A percentile compares a stretch with the other conserved stretches of the same genome.
These are phyloP conservation scores for Pollachius pollachius DNA, from an alignment of 2,113 vertebrate species.

Conservation along the genomic window DNA sequence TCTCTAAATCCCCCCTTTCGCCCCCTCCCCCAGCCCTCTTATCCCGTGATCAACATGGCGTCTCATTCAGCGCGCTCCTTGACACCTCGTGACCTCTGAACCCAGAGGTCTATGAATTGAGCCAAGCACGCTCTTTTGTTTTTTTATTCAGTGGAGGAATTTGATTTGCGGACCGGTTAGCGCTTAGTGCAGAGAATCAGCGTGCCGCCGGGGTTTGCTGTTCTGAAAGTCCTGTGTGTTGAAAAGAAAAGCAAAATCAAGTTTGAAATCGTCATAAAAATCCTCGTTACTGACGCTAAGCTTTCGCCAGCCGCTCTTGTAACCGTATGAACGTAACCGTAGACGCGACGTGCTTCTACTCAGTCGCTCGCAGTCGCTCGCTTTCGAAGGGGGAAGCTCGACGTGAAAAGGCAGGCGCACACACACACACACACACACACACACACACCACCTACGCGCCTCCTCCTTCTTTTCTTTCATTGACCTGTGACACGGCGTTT, in stretches of 20 bases:
- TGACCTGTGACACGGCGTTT: too few species aligned
- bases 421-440: too few species aligned
- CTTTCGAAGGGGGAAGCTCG: too few species aligned
- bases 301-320: too few species aligned
- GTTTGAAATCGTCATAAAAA: conserved; percentile 14
- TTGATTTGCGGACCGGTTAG: conserved; percentile 47
- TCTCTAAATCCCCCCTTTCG: conserved; percentile 4
- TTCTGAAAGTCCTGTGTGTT: neutral
- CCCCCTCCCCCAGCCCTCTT: conserved; percentile 50
- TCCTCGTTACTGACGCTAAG: too few species aligned
- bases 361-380: too few species aligned
- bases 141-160: conserved; percentile 64
- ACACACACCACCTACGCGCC: too few species aligned
- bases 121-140: conserved; percentile 40
- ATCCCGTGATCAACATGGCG: conserved; percentile 53
- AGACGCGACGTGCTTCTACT: too few species aligned
- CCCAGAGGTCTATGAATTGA: conserved; percentile 71
- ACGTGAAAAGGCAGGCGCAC: too few species aligned
- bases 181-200: conserved; percentile 56
- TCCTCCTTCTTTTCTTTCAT: too few species aligned
- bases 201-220: conserved; percentile 46
- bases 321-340: too few species aligned
- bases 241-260: neutral
- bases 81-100: conserved; percentile 71
- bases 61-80: conserved; percentile 70